A percentile compares a stretch with the other conserved stretches of the same genome.
phyloP scores from a whole-genome alignment of 1,140 invertebrate species.

The Calephelis nemesis region DNA sequence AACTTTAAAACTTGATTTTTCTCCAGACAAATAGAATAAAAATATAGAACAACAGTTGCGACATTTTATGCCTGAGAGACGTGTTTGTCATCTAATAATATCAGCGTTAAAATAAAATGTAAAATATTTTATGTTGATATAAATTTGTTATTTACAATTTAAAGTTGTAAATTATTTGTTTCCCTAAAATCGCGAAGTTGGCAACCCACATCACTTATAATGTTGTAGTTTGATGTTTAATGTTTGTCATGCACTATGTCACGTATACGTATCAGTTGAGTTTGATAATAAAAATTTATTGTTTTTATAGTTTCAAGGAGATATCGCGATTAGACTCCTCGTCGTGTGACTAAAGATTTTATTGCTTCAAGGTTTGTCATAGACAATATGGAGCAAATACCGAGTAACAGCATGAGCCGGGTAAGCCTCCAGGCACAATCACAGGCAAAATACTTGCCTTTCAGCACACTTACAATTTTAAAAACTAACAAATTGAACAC shows the following conservation, averaged over 20 bases:
- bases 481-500: background rate
- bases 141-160: no score
- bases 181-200: background rate
- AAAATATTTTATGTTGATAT: background rate
- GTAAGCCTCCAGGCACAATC: constrained; percentile 48
- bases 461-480: constrained; percentile 6
- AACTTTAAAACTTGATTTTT: no score
- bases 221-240: constrained; percentile 16
- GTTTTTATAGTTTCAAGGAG: constrained; percentile 76
- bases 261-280: background rate
- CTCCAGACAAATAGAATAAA: no score
- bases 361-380: constrained; percentile 49
- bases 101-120: background rate
- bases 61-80: background rate
- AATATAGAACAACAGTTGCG: background rate
- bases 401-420: constrained; percentile 56
- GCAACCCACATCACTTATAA: background rate
- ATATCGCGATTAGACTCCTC: constrained; percentile 66
- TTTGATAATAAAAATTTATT: constrained; percentile 32
- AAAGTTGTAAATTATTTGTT: no score
- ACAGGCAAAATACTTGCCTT: background rate
- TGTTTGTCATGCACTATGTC: constrained; percentile 8
- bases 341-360: constrained; percentile 59
- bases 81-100: background rate
- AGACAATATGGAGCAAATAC: constrained; percentile 55